Conservation (phyloP, 2,888 invertebrate species). For the Erebia palarica region DNA sequence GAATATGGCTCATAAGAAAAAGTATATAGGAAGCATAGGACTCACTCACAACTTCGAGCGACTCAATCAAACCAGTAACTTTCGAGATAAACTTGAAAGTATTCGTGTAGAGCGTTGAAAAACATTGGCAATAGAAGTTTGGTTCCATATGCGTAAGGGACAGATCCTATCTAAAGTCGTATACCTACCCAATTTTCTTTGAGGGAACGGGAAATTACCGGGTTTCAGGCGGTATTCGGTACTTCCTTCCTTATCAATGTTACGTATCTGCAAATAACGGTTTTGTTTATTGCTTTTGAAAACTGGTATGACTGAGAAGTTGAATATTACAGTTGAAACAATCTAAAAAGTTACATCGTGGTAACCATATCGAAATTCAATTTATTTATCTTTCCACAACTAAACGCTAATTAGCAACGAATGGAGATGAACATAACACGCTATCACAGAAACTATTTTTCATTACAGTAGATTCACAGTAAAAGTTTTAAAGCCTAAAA, state of each 20-base stretch:
- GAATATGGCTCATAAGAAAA: background rate
- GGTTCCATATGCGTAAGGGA: slow-evolving; percentile 26
- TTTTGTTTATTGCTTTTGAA: slow-evolving; percentile 24
- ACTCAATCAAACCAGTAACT: slow-evolving; percentile 30
- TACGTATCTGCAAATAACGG: slow-evolving; percentile 28
- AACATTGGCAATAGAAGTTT: slow-evolving; percentile 33
- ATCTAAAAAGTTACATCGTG: too few species aligned
- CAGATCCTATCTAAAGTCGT: slow-evolving; percentile 36
- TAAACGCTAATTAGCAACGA: background rate
- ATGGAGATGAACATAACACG: too few species aligned
- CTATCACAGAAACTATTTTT: too few species aligned
- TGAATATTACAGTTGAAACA: too few species aligned
- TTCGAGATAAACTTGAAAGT: slow-evolving; percentile 26
- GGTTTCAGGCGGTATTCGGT: slow-evolving; percentile 29
- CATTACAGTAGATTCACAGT: too few species aligned
- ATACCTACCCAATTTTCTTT: slow-evolving; percentile 37
- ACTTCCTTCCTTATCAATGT: slow-evolving; percentile 36
- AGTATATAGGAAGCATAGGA: slow-evolving; percentile 5
- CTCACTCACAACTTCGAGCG: slow-evolving; percentile 13
- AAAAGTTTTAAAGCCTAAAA: too few species aligned
- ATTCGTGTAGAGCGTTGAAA: slow-evolving; percentile 25
- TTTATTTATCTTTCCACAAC: background rate
- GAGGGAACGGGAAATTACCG: slow-evolving; percentile 35
- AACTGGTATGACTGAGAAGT: background rate
- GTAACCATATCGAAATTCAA: too few species aligned